phyloP scores from a whole-genome alignment of 2,888 invertebrate genomes.

The Magallana nippona region DNA sequence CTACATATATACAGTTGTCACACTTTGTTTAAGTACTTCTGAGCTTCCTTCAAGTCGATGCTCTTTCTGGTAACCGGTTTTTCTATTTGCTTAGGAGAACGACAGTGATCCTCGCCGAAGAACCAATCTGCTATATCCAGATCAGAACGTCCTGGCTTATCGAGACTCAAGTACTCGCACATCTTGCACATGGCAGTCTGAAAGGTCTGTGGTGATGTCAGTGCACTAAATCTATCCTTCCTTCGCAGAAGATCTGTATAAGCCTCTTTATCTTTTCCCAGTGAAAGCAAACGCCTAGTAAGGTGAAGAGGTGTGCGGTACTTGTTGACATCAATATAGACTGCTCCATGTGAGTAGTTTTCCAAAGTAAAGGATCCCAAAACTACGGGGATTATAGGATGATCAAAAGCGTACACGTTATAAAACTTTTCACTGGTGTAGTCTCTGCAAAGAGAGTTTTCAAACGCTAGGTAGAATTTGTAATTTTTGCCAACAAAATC shows the following conservation, averaged over 20 bases:
- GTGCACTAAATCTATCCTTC: conserved; percentile 16
- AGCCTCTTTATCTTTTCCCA: neutral
- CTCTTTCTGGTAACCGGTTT: neutral
- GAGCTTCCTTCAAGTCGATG: neutral
- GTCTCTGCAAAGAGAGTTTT: conserved; percentile 59
- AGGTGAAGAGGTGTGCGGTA: neutral
- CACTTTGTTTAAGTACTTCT: neutral
- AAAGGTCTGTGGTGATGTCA: conserved; percentile 20
- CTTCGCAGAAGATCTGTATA: conserved; percentile 19
- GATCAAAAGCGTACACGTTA: neutral
- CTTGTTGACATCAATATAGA: conserved; percentile 8
- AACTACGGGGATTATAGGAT: conserved; percentile 35
- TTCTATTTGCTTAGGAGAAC: neutral
- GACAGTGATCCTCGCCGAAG: neutral
- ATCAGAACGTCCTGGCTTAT: neutral
- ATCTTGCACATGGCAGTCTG: neutral
- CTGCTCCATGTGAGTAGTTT: conserved; percentile 20
- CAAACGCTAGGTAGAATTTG: conserved; percentile 61
- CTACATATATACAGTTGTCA: neutral
- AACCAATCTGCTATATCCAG: conserved; percentile 3
- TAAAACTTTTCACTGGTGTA: conserved; percentile 61
- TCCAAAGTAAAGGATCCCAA: neutral
- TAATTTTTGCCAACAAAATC: conserved; percentile 40
- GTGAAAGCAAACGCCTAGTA: neutral
- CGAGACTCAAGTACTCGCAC: conserved; percentile 4